Evolutionary conservation across 2,113 vertebrate species (phyloP).

Genomic region (Ophthalmolycus amberensis): DNA sequence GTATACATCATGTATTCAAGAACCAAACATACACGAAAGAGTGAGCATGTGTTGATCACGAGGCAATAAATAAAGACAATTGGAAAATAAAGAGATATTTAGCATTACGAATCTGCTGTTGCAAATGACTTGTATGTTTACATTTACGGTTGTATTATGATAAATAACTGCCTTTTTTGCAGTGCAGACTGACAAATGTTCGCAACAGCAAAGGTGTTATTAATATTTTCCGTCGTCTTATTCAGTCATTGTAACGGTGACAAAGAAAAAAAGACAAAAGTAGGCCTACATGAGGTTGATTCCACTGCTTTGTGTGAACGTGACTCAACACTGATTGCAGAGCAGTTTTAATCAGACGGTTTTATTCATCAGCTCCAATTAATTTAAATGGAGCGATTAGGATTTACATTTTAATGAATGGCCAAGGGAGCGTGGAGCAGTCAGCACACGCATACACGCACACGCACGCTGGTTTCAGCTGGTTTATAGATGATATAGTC

Average conservation of each 20-base stretch:
- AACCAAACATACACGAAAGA: too few species aligned
- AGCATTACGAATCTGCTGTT: too few species aligned
- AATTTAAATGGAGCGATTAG: not conserved
- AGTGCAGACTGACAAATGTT: not conserved
- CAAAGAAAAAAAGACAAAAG: not conserved
- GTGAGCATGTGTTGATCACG: too few species aligned
- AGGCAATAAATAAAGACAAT: too few species aligned
- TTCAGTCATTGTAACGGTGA: not conserved
- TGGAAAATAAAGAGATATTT: too few species aligned
- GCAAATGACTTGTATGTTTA: not conserved
- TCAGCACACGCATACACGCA: not conserved
- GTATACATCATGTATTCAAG: too few species aligned
- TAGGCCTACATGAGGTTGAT: not conserved
- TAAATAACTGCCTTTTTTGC: not conserved
- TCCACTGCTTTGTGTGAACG: not conserved
- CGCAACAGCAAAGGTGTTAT: not conserved
- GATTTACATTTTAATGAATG: not conserved
- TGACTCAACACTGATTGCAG: not conserved
- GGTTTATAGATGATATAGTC: not conserved
- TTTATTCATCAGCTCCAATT: not conserved
- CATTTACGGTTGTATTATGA: not conserved
- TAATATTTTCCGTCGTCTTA: not conserved
- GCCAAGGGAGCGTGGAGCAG: too few species aligned
- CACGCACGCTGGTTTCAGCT: not conserved
- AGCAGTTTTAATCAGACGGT: not conserved